Evolutionary conservation across 2,113 vertebrate genomes (phyloP).

Genomic region (Columba janthina): DNA sequence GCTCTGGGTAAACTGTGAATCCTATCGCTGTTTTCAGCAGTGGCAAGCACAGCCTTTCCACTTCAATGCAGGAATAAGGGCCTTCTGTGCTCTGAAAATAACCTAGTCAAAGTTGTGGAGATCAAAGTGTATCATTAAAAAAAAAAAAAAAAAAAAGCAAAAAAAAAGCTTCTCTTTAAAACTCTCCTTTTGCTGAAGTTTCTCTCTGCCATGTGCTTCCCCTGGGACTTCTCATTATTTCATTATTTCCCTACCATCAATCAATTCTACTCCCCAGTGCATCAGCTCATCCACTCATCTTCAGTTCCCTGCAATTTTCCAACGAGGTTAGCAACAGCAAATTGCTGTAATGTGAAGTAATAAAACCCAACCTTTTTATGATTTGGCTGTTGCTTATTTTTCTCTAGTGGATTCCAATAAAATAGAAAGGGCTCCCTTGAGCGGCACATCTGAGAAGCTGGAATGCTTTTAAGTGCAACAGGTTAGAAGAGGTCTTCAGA

Average conservation of each 20-base stretch:
- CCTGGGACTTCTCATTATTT: not conserved
- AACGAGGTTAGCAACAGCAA: not conserved
- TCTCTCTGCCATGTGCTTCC: not conserved
- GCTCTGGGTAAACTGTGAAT: not conserved
- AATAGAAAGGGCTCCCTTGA: conserved; percentile 9
- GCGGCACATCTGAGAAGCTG: not conserved
- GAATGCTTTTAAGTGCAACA: not conserved
- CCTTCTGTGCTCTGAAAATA: not conserved
- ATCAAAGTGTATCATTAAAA: not conserved
- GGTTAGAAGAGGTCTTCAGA: conserved; percentile 8
- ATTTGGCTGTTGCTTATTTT: conserved; percentile 19
- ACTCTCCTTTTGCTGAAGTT: not conserved
- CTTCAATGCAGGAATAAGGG: not conserved
- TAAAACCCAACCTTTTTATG: not conserved
- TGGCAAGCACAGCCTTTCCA: not conserved
- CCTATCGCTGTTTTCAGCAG: not conserved
- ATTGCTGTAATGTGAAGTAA: conserved; percentile 20
- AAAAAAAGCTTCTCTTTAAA: not conserved
- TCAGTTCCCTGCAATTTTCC: not conserved
- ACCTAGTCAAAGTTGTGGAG: not conserved
- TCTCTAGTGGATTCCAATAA: conserved; percentile 2
- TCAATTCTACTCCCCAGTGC: not conserved
- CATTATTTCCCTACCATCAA: not conserved
- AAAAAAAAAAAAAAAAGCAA: not conserved
- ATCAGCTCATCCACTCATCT: not conserved